Base-by-base conservation (phyloP, 2,113 vertebrate genomes). In the Heloderma charlesbogerti region DNA sequence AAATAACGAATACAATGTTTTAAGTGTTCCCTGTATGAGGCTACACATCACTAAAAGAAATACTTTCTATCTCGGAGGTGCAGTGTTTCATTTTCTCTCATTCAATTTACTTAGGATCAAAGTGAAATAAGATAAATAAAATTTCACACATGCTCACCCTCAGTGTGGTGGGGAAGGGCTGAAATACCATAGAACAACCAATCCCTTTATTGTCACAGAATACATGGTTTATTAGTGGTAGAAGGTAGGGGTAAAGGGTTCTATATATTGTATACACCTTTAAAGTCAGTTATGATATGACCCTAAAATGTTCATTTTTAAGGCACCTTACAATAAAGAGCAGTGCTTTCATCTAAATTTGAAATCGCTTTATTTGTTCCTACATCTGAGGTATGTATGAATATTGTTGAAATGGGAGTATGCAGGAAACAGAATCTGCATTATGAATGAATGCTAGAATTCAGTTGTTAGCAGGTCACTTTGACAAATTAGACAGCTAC, bases 401-500 rank as follows among this genome's bases (percentile, higher is more conserved):
- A 87, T 27, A 15, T 4, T 71, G 43, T 43, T 84, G 40, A 67
- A 43, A 45, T 40, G 4, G 27, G 25, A 85, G 6, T 8, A 85
- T 43, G 3, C 0, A 0, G 12, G 37, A 83, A 72, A 3, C 20
- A 51, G 13, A 90, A 31, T 69, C 77, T 87, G 25, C 13, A 80
- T 92, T 80, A 89, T 90, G 31, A 88, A 93, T n/a, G n/a, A n/a
- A 86, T 0, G 3, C 77, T 31, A 93, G 72, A 51, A 51, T 51
- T 51, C n/a, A 93, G n/a, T 94, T 93, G 80, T 1, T 20, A 85
- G 8, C 13, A 78, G 48, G 83, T 91, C 34, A 54, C 16, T 89
- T 85, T 91, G 85, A 90, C 90, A 93, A 84, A 48, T 57, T 81
- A 60, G 51, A 54, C 34, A 87, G 72, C 77, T 88, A 31, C 75